Percentiles rank a stretch among this genome's conserved stretches.
These are phyloP conservation scores for Penaeus vannamei DNA, from an alignment of 1,140 invertebrate species.

Conservation along the genomic window DNA sequence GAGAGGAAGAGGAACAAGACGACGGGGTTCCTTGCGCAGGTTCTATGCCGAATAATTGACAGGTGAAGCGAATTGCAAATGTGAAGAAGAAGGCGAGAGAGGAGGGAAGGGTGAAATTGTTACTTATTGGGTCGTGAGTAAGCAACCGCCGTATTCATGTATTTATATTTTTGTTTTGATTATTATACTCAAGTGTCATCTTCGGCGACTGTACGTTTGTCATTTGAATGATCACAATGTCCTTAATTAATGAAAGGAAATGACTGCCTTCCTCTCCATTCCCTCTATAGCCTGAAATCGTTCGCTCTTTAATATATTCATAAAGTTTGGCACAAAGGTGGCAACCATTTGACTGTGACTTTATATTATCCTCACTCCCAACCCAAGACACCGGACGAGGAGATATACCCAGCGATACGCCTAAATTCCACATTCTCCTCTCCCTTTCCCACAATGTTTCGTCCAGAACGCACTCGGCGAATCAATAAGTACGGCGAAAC, in stretches of 20 bases:
- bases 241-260: too few species aligned
- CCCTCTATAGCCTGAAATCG: too few species aligned
- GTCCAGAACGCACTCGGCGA: neutral
- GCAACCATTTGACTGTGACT: slow-evolving; percentile 21
- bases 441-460: slow-evolving; percentile 29
- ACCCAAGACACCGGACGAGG: slow-evolving; percentile 16
- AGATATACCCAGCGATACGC: neutral
- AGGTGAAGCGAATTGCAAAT: too few species aligned
- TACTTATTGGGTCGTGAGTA: slow-evolving; percentile 22
- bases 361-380: slow-evolving; percentile 12
- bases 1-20: neutral
- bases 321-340: slow-evolving; percentile 18
- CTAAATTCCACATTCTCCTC: slow-evolving; percentile 6
- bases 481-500: too few species aligned
- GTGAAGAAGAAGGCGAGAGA: too few species aligned
- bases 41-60: too few species aligned
- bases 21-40: too few species aligned
- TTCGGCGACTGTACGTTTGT: neutral
- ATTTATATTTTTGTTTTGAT: too few species aligned
- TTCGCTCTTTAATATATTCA: neutral
- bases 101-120: too few species aligned
- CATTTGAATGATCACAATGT: too few species aligned
- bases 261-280: too few species aligned
- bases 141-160: neutral
- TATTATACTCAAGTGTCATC: neutral